Percentiles rank a stretch among this genome's conserved stretches.
These are phyloP conservation scores for Sprattus sprattus DNA, from an alignment of 2,113 vertebrate species.

Conservation along the genomic window DNA sequence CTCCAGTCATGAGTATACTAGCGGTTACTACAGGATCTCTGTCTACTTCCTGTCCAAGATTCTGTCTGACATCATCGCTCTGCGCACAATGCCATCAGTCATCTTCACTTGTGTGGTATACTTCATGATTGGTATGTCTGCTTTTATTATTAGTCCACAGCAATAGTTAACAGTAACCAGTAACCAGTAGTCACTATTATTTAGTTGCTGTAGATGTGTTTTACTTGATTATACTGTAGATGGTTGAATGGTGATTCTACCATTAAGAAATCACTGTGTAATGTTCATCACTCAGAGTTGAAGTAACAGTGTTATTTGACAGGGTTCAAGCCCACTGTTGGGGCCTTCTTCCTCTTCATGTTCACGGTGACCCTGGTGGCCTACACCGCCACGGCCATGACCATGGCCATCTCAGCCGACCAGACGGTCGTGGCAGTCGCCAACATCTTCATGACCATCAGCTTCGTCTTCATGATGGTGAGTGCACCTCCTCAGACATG, in stretches of 20 bases:
- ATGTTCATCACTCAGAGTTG: neutral
- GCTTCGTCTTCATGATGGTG: constrained; percentile 92
- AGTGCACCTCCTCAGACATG: constrained; percentile 51
- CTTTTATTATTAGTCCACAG: neutral
- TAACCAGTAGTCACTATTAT: neutral
- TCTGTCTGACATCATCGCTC: constrained; percentile 78
- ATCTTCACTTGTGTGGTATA: constrained; percentile 83
- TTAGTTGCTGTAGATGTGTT: neutral
- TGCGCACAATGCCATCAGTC: constrained; percentile 80
- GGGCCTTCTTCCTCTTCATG: constrained; percentile 82
- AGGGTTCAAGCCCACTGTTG: constrained; percentile 79
- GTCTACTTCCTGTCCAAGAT: constrained; percentile 90
- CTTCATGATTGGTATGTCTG: constrained; percentile 84
- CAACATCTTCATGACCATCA: constrained; percentile 82
- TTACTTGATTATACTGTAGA: neutral
- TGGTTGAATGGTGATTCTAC: neutral
- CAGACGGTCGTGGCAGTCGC: constrained; percentile 80
- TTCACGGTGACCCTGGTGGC: constrained; percentile 81
- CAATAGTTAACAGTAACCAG: neutral
- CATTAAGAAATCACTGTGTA: neutral
- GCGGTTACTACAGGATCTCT: constrained; percentile 90
- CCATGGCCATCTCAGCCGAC: constrained; percentile 83
- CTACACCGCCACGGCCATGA: constrained; percentile 84
- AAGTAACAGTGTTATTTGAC: neutral
- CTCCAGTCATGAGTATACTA: constrained; percentile 91